Conservation (phyloP, 2,113 vertebrate genomes). For the Gobius niger region DNA sequence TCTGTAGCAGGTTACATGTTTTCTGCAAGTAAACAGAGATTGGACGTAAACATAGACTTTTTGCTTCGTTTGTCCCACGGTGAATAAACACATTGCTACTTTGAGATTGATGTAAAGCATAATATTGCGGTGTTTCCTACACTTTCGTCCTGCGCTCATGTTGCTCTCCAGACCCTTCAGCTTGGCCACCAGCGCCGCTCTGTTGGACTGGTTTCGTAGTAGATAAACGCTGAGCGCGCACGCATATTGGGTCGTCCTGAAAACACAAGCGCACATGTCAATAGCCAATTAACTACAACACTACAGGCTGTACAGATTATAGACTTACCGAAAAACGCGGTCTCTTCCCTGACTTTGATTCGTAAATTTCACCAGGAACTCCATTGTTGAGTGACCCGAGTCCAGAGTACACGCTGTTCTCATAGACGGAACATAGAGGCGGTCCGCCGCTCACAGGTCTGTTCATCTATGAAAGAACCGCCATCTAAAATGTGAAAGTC, state of each 20-base stretch:
- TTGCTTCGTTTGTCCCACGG: no score
- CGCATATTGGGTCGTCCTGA: slow-evolving; percentile 90
- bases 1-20: no score
- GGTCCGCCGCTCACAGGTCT: background rate
- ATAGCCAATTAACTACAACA: background rate
- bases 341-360: slow-evolving; percentile 89
- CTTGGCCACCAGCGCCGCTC: slow-evolving; percentile 80
- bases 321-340: slow-evolving; percentile 85
- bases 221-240: slow-evolving; percentile 88
- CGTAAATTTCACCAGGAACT: slow-evolving; percentile 78
- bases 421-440: background rate
- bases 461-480: background rate
- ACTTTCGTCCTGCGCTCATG: slow-evolving; percentile 91
- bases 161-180: slow-evolving; percentile 86
- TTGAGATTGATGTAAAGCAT: background rate
- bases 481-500: background rate
- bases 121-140: slow-evolving; percentile 80
- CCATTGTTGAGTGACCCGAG: slow-evolving; percentile 72
- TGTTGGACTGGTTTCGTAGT: slow-evolving; percentile 78
- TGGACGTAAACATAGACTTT: no score
- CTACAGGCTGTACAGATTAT: no score
- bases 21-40: no score
- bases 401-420: slow-evolving; percentile 51
- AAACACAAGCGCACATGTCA: slow-evolving; percentile 38
- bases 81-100: background rate